Base-by-base conservation (phyloP, 2,113 vertebrate species). In the Lynx canadensis region DNA sequence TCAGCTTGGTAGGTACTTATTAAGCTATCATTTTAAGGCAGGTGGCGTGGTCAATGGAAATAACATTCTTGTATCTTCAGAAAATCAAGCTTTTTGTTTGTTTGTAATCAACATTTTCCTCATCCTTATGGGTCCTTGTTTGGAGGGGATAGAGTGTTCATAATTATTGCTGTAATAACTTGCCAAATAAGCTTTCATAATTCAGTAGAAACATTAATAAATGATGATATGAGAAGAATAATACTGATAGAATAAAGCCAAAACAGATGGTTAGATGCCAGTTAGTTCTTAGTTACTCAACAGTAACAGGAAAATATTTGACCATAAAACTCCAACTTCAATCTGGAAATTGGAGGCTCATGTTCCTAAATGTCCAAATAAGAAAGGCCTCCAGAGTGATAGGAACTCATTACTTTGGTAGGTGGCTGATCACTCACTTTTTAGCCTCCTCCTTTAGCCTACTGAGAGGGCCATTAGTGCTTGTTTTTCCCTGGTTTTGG, bases 11-110 rank as follows among this genome's bases (percentile, higher is more conserved):
- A 96, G 89, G 38, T 68, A 93, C 93, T 93, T 66, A 78, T 94
- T 11, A 93, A 95, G 92, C 50, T 86, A 92, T 82, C 71, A 23
- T 90, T 98, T 97, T 92, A 87, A 52, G 91, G 66, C 78, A 97
- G 36, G 21, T 97, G 84, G 13, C 57, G n/a, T 60, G 6, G 90
- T 97, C 38, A 96, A 55, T 60, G 63, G 91, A 86, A 66, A 98
- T 94, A 92, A 63, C 8, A 29, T 41, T 45, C 69, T 80, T 96
- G 65, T 66, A 36, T 86, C 55, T 80, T 81, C 65, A 78, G 29
- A 63, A 93, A 96, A 57, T 65, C 21, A 73, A 92, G 19, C 19
- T 50, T 50, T 82, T 78, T 65, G 60, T 83, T 52, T 69, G 41
- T 66, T 78, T 66, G 10, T 60, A 83, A 74, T 94, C 50, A 95